Conservation (phyloP, 2,888 invertebrate genomes). For the Acrocyrtus sp. region DNA sequence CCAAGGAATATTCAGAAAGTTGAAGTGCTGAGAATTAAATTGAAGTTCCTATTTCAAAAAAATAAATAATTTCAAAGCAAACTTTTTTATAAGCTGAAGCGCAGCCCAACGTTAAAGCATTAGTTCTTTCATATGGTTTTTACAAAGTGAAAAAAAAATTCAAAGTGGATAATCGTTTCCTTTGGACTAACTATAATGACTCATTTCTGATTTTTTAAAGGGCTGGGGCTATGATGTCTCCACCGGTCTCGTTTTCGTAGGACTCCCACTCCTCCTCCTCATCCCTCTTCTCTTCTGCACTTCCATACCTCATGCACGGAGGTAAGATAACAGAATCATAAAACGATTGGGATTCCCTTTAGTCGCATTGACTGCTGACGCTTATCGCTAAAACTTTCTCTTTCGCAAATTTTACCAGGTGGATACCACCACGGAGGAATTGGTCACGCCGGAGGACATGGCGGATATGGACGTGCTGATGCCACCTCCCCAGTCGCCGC, state of each 20-base stretch:
- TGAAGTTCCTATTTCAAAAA: no score
- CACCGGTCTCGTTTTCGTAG: conserved; percentile 49
- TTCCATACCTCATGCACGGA: conserved; percentile 48
- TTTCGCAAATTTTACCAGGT: conserved; percentile 4
- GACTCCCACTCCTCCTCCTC: conserved; percentile 48
- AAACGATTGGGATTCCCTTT: background rate
- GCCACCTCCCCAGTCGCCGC: conserved; percentile 34
- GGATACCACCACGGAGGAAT: conserved; percentile 15
- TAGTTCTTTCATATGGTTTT: no score
- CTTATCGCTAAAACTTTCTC: background rate
- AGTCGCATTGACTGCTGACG: background rate
- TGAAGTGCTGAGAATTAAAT: background rate
- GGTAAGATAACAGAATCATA: background rate
- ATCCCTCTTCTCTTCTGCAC: conserved; percentile 50
- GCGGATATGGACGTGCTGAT: conserved; percentile 46
- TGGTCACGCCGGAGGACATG: conserved; percentile 9
- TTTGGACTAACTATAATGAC: no score
- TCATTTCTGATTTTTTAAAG: no score
- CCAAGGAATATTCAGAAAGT: background rate
- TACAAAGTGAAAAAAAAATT: no score
- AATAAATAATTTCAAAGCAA: no score
- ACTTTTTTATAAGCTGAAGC: no score
- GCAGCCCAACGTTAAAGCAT: no score
- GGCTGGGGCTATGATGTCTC: conserved; percentile 51
- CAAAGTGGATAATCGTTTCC: no score